phyloP scores from a whole-genome alignment of 1,140 invertebrate species.

The Delia radicum region DNA sequence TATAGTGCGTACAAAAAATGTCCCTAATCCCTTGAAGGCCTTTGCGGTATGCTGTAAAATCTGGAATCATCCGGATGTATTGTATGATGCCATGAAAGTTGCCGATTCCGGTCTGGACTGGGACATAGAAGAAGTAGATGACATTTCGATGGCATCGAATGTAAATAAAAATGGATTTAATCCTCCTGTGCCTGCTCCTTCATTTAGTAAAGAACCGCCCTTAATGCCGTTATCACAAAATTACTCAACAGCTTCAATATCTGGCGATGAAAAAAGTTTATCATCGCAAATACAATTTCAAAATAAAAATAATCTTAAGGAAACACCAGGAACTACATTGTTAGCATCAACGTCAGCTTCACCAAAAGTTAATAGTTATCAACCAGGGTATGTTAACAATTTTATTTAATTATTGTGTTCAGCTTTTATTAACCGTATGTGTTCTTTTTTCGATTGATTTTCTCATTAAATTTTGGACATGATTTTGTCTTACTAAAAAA shows the following conservation, averaged over 20 bases:
- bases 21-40: conserved; percentile 94
- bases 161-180: conserved; percentile 5
- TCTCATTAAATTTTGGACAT: too few species aligned
- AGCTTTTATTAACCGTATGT: too few species aligned
- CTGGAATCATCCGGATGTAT: conserved; percentile 98
- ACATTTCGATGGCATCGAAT: not conserved
- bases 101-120: conserved; percentile 87
- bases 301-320: not conserved
- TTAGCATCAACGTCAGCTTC: not conserved
- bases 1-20: conserved; percentile 79
- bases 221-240: not conserved
- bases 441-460: too few species aligned
- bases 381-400: conserved; percentile 1
- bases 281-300: not conserved
- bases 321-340: not conserved
- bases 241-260: not conserved
- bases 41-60: conserved; percentile 99
- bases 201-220: not conserved
- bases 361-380: not conserved
- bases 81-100: conserved; percentile 89
- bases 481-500: too few species aligned
- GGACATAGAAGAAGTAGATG: conserved; percentile 68
- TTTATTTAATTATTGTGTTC: not conserved
- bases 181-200: not conserved
- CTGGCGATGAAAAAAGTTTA: not conserved